Conservation (phyloP, 2,113 vertebrate genomes). For the Donacobius atricapilla region DNA sequence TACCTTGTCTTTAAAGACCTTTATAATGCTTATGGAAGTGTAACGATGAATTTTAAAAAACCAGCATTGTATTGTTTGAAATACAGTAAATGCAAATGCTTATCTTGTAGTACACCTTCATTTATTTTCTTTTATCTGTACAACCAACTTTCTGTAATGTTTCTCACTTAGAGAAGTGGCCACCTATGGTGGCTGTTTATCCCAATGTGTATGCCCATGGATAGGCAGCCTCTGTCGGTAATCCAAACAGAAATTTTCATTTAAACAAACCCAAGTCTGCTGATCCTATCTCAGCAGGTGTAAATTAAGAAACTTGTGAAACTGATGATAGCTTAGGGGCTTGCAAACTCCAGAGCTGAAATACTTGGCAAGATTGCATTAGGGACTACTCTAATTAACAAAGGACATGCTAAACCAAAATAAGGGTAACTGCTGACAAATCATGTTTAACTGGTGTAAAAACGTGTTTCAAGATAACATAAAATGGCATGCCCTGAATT, state of each 20-base stretch:
- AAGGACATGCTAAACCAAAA: constrained; percentile 56
- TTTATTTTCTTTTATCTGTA: not conserved
- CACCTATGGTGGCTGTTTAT: constrained; percentile 54
- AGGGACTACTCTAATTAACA: constrained; percentile 68
- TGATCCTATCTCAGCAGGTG: constrained; percentile 69
- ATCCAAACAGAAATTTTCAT: constrained; percentile 52
- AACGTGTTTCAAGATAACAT: not conserved
- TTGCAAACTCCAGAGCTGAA: constrained; percentile 62
- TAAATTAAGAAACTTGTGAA: constrained; percentile 61
- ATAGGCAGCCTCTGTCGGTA: constrained; percentile 17
- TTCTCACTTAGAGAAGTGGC: not conserved
- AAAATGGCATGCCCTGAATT: not conserved
- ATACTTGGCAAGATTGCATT: constrained; percentile 63
- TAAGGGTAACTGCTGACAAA: constrained; percentile 42
- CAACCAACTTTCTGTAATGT: not conserved
- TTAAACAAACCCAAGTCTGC: constrained; percentile 61
- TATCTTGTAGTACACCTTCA: not conserved
- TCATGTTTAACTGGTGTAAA: not conserved
- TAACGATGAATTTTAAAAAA: not conserved
- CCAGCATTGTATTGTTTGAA: not conserved
- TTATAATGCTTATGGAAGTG: not conserved
- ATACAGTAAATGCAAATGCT: not conserved
- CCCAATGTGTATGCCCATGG: not conserved
- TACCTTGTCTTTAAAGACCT: not conserved
- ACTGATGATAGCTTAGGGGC: constrained; percentile 43